Conservation (phyloP, 2,888 invertebrate genomes). For the Andrena dorsata region DNA sequence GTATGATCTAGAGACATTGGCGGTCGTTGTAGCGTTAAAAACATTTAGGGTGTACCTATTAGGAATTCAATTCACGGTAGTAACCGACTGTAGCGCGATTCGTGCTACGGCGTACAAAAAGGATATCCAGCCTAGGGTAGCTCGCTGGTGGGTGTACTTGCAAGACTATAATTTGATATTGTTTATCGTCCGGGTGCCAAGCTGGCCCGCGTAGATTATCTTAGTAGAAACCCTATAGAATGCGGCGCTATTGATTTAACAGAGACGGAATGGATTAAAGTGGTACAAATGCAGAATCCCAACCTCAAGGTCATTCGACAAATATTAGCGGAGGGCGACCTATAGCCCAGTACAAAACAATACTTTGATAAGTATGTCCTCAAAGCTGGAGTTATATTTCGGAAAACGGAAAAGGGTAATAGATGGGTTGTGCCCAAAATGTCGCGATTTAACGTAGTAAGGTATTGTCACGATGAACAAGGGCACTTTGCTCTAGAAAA, state of each 20-base stretch:
- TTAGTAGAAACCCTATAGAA: conserved; percentile 59
- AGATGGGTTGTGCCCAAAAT: conserved; percentile 72
- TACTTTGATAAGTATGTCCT: conserved; percentile 28
- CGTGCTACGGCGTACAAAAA: neutral
- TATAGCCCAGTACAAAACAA: conserved; percentile 36
- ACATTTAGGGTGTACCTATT: conserved; percentile 12
- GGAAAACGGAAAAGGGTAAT: conserved; percentile 51
- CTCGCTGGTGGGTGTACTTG: conserved; percentile 72
- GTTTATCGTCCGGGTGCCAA: conserved; percentile 46
- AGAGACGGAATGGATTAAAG: conserved; percentile 60
- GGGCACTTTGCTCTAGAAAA: neutral
- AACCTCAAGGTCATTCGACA: conserved; percentile 46
- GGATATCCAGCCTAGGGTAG: conserved; percentile 49
- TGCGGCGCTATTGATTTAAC: conserved; percentile 54
- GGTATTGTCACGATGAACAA: conserved; percentile 5
- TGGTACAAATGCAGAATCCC: conserved; percentile 51
- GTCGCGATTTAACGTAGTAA: conserved; percentile 13
- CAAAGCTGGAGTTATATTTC: conserved; percentile 56
- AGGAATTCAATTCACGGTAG: neutral
- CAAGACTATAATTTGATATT: conserved; percentile 63
- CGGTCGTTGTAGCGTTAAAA: conserved; percentile 3
- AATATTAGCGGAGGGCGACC: conserved; percentile 41
- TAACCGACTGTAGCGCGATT: conserved; percentile 16
- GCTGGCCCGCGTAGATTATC: conserved; percentile 60
- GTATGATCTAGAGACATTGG: conserved; percentile 50